Percentiles rank a stretch among this genome's conserved stretches.
Conservation (phyloP, 2,797 vertebrate genomes). For the Phaenicophaeus curvirostris region DNA sequence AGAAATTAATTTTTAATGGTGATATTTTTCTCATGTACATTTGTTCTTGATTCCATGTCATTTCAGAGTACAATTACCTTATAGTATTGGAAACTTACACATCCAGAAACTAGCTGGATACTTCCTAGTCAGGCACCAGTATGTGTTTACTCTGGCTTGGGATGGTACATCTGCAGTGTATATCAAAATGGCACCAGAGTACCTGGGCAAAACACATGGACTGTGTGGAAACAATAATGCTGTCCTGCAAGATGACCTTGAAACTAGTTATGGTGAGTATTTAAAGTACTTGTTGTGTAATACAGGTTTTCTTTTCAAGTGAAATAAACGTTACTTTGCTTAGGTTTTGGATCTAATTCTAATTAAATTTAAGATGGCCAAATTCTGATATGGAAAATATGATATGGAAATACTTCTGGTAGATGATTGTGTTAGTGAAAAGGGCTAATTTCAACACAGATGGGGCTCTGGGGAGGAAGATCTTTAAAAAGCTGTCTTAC, state of each 20-base stretch:
- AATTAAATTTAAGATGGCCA: neutral
- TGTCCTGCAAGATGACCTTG: constrained; percentile 89
- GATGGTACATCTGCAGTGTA: constrained; percentile 89
- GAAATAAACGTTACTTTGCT: neutral
- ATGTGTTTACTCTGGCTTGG: constrained; percentile 92
- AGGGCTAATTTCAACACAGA: fast-evolving
- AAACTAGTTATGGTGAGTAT: constrained; percentile 90
- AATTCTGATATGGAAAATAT: neutral
- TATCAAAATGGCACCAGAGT: constrained; percentile 93
- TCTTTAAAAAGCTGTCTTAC: neutral
- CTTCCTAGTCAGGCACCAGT: constrained; percentile 85
- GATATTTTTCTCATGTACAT: neutral
- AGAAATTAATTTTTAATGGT: neutral
- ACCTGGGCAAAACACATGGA: constrained; percentile 88
- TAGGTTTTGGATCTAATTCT: neutral
- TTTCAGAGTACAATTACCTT: constrained; percentile 85
- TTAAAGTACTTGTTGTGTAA: neutral
- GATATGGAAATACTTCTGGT: neutral
- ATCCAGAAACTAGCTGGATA: constrained; percentile 91
- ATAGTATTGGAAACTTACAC: constrained; percentile 81
- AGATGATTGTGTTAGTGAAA: neutral
- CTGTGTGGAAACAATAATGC: constrained; percentile 96
- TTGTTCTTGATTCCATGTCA: neutral
- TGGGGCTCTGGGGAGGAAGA: neutral
- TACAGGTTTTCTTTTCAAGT: neutral